A percentile compares a stretch with the other conserved stretches of the same genome.
These are phyloP conservation scores for Drosophila tristis DNA, from an alignment of 1,140 invertebrate species.

Conservation along the genomic window DNA sequence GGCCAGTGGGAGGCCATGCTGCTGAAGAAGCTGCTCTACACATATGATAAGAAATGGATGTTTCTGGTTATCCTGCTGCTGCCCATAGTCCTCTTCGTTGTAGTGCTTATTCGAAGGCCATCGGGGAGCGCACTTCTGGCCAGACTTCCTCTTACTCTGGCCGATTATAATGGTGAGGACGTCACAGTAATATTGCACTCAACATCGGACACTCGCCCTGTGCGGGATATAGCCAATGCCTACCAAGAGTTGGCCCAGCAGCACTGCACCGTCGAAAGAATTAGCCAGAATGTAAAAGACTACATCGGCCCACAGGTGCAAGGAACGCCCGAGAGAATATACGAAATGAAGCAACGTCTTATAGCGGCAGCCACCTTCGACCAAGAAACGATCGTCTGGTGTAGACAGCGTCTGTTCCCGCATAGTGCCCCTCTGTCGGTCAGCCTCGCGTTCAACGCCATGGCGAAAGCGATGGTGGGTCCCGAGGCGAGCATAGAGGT, in stretches of 20 bases:
- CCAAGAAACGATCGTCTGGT: too few species aligned
- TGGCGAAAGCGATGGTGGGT: slow-evolving; percentile 50
- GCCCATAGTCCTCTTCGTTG: not conserved
- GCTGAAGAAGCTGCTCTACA: slow-evolving; percentile 11
- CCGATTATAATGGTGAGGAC: too few species aligned
- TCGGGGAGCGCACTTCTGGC: not conserved
- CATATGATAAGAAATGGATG: not conserved
- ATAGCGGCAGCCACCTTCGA: too few species aligned
- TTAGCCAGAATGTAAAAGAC: too few species aligned
- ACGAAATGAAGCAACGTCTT: too few species aligned
- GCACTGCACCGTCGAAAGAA: too few species aligned
- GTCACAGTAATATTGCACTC: too few species aligned
- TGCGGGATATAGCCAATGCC: too few species aligned
- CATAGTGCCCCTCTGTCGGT: slow-evolving; percentile 87
- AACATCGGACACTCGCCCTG: too few species aligned
- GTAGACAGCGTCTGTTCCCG: slow-evolving; percentile 79
- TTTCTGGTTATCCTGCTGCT: slow-evolving; percentile 18
- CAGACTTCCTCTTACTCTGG: not conserved
- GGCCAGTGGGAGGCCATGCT: slow-evolving; percentile 16
- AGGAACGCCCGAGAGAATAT: too few species aligned
- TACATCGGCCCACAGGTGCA: too few species aligned
- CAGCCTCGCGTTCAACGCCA: slow-evolving; percentile 86
- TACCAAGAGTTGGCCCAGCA: too few species aligned
- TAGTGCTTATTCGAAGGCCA: not conserved
- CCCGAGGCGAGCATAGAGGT: slow-evolving; percentile 6